Evolutionary conservation across 2,113 vertebrate genomes (phyloP), one percentile per base, ranked within the genome.

Genomic region (Hemiprocne comata): DNA sequence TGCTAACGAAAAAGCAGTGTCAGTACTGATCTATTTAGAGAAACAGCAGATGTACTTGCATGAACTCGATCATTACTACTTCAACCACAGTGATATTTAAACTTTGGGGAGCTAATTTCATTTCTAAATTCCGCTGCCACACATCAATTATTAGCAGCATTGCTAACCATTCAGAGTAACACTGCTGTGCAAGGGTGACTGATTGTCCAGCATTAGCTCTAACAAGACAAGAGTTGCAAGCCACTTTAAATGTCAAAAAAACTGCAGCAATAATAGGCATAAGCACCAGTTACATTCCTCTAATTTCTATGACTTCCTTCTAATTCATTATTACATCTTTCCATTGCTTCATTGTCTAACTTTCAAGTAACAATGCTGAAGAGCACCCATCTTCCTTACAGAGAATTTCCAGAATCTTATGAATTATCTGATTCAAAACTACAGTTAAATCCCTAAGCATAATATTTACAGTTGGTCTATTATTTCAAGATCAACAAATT

Each of bases 171-270:
- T 80, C 66, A 44, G 77, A 64, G 9, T 16, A 29, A n/a, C 84
- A 54, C 53, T 31, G 64, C 74, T 90, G 13, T 17, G 36, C 58
- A 23, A 38, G 89, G 66, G 54, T 78, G 87, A 85, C 53, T 79
- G 66, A 94, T 84, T 70, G 80, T 85, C 89, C 93, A 81, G 89
- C 92, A 85, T 87, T 83, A 92, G 60, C 71, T 90, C 71, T 86
- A 90, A 77, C 38, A 94, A 94, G 57, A 81, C 29, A 89, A 86
- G 87, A 90, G 70, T 73, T 93, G 79, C 87, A 96, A 94, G 89
- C 79, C 95, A 94, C 93, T 95, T 94, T 62, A 93, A 90, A 90
- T 93, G 89, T 93, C 93, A 93, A 95, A 93, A 93, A 93, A 87
- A 4, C 58, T 34, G 76, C 75, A 91, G 84, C 79, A 81, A 65